phyloP scores from a whole-genome alignment of 1,140 invertebrate genomes.

The Achatina immaculata region DNA sequence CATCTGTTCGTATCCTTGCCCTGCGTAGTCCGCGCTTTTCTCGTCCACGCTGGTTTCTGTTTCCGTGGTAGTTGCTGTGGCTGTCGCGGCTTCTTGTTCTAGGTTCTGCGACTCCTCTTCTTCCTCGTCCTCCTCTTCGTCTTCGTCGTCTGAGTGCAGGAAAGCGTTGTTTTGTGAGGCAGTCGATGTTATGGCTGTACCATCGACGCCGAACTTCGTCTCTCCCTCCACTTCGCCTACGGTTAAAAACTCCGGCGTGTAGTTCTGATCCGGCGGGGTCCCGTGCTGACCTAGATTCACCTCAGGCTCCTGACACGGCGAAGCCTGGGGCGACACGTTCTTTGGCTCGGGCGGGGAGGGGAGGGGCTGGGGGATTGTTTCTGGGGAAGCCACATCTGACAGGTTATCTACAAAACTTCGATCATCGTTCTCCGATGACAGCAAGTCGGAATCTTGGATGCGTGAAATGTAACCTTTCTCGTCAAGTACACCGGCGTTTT shows the following conservation, averaged over 20 bases:
- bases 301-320: background rate
- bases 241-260: constrained; percentile 24
- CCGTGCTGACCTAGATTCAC: constrained; percentile 30
- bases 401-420: constrained; percentile 17
- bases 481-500: background rate
- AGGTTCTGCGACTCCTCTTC: constrained; percentile 30
- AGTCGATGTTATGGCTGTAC: constrained; percentile 28
- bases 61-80: background rate
- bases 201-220: constrained; percentile 35
- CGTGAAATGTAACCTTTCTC: background rate
- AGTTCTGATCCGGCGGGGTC: background rate
- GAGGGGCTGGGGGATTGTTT: constrained; percentile 24
- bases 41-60: constrained; percentile 33
- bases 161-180: constrained; percentile 10
- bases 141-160: constrained; percentile 30
- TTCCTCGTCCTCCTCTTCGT: constrained; percentile 31
- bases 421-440: background rate
- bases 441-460: background rate
- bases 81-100: constrained; percentile 16
- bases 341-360: constrained; percentile 28
- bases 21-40: background rate
- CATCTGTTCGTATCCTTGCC: background rate
- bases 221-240: constrained; percentile 34
- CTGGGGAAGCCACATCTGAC: constrained; percentile 1
- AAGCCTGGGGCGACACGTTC: constrained; percentile 7